Conservation (phyloP, 2,797 vertebrate genomes). For the Fistularia tabacaria region DNA sequence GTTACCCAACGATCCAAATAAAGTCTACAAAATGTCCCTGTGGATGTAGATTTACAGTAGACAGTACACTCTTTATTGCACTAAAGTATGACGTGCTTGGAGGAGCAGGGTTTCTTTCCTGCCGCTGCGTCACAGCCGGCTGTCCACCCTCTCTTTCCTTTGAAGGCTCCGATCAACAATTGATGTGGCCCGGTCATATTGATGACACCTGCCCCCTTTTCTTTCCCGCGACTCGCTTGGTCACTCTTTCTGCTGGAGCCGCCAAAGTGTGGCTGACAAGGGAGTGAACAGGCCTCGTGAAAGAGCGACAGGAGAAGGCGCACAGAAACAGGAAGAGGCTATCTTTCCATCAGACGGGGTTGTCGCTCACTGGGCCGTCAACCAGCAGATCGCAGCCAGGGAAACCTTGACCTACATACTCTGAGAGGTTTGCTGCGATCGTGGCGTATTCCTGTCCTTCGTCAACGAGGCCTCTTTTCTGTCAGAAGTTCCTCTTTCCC, state of each 20-base stretch:
- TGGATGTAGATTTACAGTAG: no score
- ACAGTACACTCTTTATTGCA: no score
- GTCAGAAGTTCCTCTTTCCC: constrained; percentile 8
- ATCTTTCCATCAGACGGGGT: no score
- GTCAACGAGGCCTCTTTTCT: constrained; percentile 8
- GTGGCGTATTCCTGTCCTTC: constrained; percentile 6
- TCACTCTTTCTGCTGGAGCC: constrained; percentile 46
- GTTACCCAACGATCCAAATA: no score
- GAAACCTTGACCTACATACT: constrained; percentile 6
- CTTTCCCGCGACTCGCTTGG: constrained; percentile 28
- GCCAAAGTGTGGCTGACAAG: constrained; percentile 43
- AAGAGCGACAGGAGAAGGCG: constrained; percentile 26
- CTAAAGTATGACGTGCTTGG: background rate
- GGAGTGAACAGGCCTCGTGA: constrained; percentile 42
- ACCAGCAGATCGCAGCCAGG: constrained; percentile 24
- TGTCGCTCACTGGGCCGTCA: constrained; percentile 8
- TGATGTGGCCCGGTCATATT: constrained; percentile 59
- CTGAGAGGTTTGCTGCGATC: constrained; percentile 12
- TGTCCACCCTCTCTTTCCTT: constrained; percentile 61
- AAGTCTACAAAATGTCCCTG: no score
- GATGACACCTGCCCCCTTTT: constrained; percentile 56
- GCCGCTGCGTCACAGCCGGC: constrained; percentile 40
- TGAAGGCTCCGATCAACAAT: constrained; percentile 77
- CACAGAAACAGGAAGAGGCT: constrained; percentile 5
- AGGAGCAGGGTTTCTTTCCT: background rate